phyloP scores from a whole-genome alignment of 1,140 invertebrate genomes.

The Drosophila kanapiae region DNA sequence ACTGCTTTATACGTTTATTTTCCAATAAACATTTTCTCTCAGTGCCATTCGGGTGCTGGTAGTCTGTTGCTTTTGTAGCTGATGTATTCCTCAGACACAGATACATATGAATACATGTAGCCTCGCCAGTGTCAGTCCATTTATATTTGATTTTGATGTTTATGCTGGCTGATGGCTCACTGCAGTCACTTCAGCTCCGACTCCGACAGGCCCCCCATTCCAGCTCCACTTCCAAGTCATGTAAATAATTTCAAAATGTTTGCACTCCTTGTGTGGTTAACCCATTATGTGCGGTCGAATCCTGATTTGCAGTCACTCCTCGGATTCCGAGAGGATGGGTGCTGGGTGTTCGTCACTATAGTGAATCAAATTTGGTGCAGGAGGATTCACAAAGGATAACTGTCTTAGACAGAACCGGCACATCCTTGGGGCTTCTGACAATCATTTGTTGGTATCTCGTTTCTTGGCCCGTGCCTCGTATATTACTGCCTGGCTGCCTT shows the following conservation, averaged over 20 bases:
- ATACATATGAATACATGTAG: conserved; percentile 33
- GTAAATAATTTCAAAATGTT: conserved; percentile 67
- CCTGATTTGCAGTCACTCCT: conserved; percentile 64
- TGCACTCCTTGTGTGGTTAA: conserved; percentile 66
- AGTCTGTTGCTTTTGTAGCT: conserved; percentile 65
- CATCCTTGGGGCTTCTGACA: conserved; percentile 39
- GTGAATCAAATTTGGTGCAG: conserved; percentile 71
- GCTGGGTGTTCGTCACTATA: conserved; percentile 50
- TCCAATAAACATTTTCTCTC: background rate
- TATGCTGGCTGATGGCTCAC: conserved; percentile 68
- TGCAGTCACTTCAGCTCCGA: conserved; percentile 25
- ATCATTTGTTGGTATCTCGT: conserved; percentile 65
- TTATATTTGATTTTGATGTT: conserved; percentile 82
- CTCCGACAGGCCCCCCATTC: no score
- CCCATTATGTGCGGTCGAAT: conserved; percentile 69
- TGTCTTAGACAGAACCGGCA: conserved; percentile 25
- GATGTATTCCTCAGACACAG: conserved; percentile 48
- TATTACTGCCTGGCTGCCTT: conserved; percentile 31
- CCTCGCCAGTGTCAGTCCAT: conserved; percentile 62
- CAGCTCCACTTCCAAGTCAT: conserved; percentile 16
- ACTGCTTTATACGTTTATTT: background rate
- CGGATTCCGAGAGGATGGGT: background rate
- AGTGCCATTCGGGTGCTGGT: background rate
- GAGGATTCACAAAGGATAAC: conserved; percentile 35
- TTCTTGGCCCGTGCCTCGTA: conserved; percentile 45